Evolutionary conservation across 1,140 invertebrate genomes (phyloP).

Genomic region (Micrasema minimum): DNA sequence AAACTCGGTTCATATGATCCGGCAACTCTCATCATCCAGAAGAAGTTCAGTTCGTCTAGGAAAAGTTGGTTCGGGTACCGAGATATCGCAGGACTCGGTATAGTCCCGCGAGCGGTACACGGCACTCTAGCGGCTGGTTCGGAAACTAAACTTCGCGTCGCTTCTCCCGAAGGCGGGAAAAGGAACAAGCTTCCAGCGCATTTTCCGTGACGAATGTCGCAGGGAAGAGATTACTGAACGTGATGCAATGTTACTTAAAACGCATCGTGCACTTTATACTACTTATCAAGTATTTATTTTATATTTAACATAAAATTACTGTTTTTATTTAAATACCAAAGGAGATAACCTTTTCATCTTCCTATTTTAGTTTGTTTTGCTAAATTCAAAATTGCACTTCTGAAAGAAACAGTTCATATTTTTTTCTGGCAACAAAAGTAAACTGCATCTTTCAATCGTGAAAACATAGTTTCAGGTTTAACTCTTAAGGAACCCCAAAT

Average conservation of each 20-base stretch:
- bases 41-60: neutral
- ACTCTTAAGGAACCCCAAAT: too few species aligned
- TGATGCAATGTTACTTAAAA: slow-evolving; percentile 9
- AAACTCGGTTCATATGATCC: slow-evolving; percentile 49
- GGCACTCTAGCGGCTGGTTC: slow-evolving; percentile 15
- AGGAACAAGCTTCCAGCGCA: slow-evolving; percentile 28
- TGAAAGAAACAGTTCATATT: neutral
- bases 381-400: neutral
- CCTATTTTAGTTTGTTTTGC: too few species aligned
- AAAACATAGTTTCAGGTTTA: too few species aligned
- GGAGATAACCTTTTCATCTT: neutral
- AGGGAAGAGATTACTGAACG: slow-evolving; percentile 15
- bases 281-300: neutral
- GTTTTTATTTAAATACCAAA: neutral
- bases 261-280: neutral
- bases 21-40: slow-evolving; percentile 17
- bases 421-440: neutral
- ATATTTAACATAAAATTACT: neutral
- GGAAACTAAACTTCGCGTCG: slow-evolving; percentile 24
- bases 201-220: slow-evolving; percentile 19
- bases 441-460: too few species aligned
- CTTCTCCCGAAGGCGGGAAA: slow-evolving; percentile 21
- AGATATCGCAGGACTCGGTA: neutral
- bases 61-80: neutral
- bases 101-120: slow-evolving; percentile 43